Conservation (phyloP, 2,113 vertebrate genomes). For the Halichoeres trimaculatus region DNA sequence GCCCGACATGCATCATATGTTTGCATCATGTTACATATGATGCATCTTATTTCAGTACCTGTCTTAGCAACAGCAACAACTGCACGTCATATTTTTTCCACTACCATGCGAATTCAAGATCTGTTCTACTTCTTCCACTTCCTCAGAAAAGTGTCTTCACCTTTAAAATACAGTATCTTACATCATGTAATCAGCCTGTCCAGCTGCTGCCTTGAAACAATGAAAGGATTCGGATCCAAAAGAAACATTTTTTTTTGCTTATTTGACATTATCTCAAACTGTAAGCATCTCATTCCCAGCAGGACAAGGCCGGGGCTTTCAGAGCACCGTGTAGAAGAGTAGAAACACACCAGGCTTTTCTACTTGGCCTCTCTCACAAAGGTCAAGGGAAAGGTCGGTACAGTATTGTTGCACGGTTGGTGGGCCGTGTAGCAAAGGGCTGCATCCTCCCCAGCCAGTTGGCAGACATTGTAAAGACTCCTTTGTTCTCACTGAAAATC, state of each 20-base stretch:
- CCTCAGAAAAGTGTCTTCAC: not conserved
- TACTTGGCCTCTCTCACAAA: constrained; percentile 36
- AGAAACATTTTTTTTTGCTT: not conserved
- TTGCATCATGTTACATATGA: no score
- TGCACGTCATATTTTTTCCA: no score
- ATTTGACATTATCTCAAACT: not conserved
- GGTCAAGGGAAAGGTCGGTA: constrained; percentile 76
- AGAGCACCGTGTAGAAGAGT: not conserved
- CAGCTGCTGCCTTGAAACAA: not conserved
- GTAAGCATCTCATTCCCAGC: not conserved
- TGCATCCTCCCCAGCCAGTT: constrained; percentile 38
- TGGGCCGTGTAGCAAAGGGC: constrained; percentile 47
- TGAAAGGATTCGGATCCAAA: not conserved
- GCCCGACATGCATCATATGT: no score
- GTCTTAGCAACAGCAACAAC: no score
- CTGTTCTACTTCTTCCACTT: no score
- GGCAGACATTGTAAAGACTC: constrained; percentile 61
- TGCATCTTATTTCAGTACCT: no score
- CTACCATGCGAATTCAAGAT: no score
- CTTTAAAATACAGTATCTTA: not conserved
- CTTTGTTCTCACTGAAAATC: constrained; percentile 67
- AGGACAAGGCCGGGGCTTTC: constrained; percentile 7
- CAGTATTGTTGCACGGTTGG: constrained; percentile 66
- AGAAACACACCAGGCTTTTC: constrained; percentile 20
- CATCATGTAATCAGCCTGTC: not conserved